Percentiles rank a stretch among this genome's conserved stretches.
Conservation (phyloP, 1,140 invertebrate genomes). For the Dysdera silvatica region DNA sequence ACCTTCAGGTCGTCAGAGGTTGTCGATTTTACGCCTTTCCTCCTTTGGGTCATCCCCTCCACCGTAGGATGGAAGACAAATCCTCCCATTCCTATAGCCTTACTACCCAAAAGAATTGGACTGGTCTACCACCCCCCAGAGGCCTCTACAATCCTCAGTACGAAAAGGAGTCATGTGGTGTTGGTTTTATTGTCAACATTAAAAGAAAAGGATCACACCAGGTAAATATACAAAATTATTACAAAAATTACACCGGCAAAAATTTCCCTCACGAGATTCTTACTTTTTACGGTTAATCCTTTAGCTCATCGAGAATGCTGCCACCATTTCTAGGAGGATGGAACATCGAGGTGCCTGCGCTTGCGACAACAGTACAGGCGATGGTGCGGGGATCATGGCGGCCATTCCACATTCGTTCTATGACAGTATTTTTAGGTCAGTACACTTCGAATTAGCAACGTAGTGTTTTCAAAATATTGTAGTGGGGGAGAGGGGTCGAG, state of each 20-base stretch:
- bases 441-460: no score
- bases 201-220: slow-evolving; percentile 87
- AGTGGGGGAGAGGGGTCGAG: no score
- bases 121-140: slow-evolving; percentile 21
- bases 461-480: no score
- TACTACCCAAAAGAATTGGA: background rate
- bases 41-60: no score
- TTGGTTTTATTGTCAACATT: slow-evolving; percentile 97
- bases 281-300: slow-evolving; percentile 38
- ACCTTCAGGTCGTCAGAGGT: no score
- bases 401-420: slow-evolving; percentile 95
- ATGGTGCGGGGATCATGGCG: slow-evolving; percentile 91
- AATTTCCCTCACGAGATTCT: background rate
- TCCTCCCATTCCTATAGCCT: background rate
- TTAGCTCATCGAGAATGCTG: slow-evolving; percentile 88
- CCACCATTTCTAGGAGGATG: slow-evolving; percentile 89
- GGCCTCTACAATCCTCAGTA: slow-evolving; percentile 81
- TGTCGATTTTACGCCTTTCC: no score
- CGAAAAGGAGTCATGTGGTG: slow-evolving; percentile 94
- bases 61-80: no score
- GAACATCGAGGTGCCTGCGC: slow-evolving; percentile 96
- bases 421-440: no score
- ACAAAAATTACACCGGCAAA: background rate
- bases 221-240: slow-evolving; percentile 50
- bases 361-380: slow-evolving; percentile 97